A percentile compares a stretch with the other conserved stretches of the same genome.
Conservation (phyloP, 2,113 vertebrate genomes). For the Caranx melampygus region DNA sequence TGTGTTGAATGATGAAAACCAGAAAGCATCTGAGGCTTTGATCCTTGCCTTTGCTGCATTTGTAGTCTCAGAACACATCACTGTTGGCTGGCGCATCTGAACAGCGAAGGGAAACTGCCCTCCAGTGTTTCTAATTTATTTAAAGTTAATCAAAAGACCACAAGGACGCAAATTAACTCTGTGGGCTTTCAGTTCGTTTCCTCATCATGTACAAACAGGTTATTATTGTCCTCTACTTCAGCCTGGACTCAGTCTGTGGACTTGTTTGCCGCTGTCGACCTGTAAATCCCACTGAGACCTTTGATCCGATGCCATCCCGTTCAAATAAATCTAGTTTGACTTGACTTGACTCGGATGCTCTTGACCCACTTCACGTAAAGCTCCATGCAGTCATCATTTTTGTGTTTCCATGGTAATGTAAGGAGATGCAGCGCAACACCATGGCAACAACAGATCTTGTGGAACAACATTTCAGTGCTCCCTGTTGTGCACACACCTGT, state of each 20-base stretch:
- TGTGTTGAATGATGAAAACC: not conserved
- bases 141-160: not conserved
- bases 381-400: slow-evolving; percentile 56
- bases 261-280: not conserved
- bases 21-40: not conserved
- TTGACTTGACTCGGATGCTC: slow-evolving; percentile 34
- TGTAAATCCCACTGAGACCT: not conserved
- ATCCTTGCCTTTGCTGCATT: not conserved
- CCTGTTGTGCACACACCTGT: slow-evolving; percentile 46
- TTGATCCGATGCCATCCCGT: not conserved
- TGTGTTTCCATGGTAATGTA: slow-evolving; percentile 81
- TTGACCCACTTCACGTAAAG: slow-evolving; percentile 69
- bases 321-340: not conserved
- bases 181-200: not conserved
- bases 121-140: not conserved
- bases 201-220: not conserved
- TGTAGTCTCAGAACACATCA: not conserved
- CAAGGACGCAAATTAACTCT: not conserved
- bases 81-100: not conserved
- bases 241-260: not conserved
- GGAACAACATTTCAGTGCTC: slow-evolving; percentile 35
- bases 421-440: slow-evolving; percentile 66
- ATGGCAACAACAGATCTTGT: slow-evolving; percentile 77
- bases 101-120: not conserved
- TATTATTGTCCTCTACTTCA: not conserved